These are phyloP conservation scores for Arbacia lixula DNA, from an alignment of 53 echinoderm and acorn worm genomes.

Conservation along the genomic window DNA sequence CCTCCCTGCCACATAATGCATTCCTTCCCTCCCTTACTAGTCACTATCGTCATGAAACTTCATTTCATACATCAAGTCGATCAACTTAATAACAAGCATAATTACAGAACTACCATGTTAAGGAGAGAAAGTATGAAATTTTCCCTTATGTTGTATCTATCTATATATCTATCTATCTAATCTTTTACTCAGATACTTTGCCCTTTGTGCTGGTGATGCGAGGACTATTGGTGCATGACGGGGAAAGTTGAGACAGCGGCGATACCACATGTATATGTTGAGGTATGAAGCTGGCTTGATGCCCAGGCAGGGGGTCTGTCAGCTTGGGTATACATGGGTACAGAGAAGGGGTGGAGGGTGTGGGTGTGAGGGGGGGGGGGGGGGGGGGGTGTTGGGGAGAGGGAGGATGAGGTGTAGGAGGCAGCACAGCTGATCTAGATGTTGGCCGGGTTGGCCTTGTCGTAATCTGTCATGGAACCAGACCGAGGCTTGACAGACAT, in stretches of 20 bases:
- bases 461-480: constrained; percentile 39
- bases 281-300: not conserved
- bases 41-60: too few relatives aligned
- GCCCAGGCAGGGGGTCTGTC: not conserved
- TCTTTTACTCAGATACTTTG: not conserved
- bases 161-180: too few relatives aligned
- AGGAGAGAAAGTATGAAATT: too few relatives aligned
- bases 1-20: too few relatives aligned
- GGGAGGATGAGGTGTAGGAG: too few relatives aligned
- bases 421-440: too few relatives aligned
- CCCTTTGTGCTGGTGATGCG: not conserved
- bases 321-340: not conserved
- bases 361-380: not conserved
- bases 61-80: too few relatives aligned
- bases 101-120: too few relatives aligned
- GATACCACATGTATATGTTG: not conserved
- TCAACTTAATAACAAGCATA: too few relatives aligned
- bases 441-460: constrained; percentile 37
- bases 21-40: too few relatives aligned
- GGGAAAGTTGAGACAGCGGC: not conserved
- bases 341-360: not conserved
- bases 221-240: too few relatives aligned
- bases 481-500: constrained; percentile 47
- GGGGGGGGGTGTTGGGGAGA: not conserved
- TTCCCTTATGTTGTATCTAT: too few relatives aligned